Evolutionary conservation across 2,797 vertebrate species (phyloP).

Genomic region (Lutjanus campechanus): DNA sequence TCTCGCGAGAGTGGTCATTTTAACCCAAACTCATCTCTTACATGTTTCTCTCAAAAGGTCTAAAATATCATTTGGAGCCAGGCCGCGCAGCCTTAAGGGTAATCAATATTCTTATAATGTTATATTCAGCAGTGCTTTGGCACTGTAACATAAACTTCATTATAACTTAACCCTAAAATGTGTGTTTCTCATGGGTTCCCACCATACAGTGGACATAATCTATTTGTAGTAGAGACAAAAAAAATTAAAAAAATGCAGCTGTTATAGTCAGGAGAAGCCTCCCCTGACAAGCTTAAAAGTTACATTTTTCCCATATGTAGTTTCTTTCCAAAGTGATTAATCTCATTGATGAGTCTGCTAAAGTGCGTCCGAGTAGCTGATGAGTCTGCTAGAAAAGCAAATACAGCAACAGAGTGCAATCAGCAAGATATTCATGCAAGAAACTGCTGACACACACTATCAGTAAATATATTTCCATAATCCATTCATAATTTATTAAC

Average conservation of each 20-base stretch:
- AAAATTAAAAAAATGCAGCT: neutral
- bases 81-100: no score
- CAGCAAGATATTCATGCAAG: neutral
- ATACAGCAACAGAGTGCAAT: conserved; percentile 19
- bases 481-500: conserved; percentile 11
- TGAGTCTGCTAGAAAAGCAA: neutral
- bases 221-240: neutral
- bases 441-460: neutral
- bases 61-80: no score
- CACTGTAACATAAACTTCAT: neutral
- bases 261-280: neutral
- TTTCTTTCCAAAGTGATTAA: conserved; percentile 2
- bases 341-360: neutral
- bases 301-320: neutral
- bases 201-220: neutral
- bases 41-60: no score
- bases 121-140: neutral
- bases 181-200: neutral
- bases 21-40: no score
- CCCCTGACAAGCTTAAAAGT: neutral
- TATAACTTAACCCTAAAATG: neutral
- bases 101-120: no score
- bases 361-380: neutral
- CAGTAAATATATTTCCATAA: neutral
- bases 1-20: no score